Evolutionary conservation across 2,113 vertebrate genomes (phyloP).

Genomic region (Strix uralensis): DNA sequence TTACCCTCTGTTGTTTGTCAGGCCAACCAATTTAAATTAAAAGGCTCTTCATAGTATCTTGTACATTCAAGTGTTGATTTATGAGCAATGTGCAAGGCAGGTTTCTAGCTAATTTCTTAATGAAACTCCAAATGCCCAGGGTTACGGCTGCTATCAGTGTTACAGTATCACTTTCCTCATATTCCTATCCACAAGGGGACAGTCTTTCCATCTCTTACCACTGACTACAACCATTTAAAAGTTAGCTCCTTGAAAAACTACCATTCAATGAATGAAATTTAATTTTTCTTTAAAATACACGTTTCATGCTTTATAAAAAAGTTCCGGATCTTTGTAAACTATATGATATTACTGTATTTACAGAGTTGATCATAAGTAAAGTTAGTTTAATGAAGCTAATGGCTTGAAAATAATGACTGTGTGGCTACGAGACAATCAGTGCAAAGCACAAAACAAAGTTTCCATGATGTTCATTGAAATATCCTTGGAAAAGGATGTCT

Average conservation of each 20-base stretch:
- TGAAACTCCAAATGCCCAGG: background rate
- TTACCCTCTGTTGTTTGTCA: background rate
- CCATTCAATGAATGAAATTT: background rate
- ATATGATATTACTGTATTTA: background rate
- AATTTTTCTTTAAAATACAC: background rate
- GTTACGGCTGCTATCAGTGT: background rate
- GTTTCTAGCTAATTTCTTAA: background rate
- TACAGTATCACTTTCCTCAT: background rate
- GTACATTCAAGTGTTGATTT: background rate
- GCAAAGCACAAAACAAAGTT: background rate
- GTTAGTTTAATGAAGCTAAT: slow-evolving; percentile 3
- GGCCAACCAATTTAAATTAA: background rate
- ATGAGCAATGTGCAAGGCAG: background rate
- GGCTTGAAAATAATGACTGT: background rate
- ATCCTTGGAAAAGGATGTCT: background rate
- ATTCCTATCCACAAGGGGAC: slow-evolving; percentile 66
- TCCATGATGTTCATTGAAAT: background rate
- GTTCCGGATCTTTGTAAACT: background rate
- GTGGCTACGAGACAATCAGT: background rate
- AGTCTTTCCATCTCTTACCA: slow-evolving; percentile 68
- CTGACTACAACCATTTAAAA: background rate
- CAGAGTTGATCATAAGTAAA: background rate
- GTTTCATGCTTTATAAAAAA: background rate
- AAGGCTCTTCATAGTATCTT: background rate
- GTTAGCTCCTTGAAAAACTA: background rate